Conservation (phyloP, 2,113 vertebrate species). For the Petrocephalus zakoni region DNA sequence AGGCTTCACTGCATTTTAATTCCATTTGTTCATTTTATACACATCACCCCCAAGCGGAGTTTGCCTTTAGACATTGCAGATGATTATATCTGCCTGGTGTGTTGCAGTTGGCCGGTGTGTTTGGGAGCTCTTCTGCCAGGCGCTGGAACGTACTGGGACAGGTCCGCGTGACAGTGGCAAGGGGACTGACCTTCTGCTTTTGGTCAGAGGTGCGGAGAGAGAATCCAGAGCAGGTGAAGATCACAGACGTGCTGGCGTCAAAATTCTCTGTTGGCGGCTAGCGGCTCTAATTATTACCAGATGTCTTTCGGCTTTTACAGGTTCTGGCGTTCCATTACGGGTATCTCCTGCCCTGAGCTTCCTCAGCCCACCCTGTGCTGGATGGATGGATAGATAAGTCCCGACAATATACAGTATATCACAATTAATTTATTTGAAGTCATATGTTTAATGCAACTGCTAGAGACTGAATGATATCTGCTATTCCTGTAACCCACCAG, state of each 20-base stretch:
- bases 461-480: neutral
- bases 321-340: neutral
- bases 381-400: neutral
- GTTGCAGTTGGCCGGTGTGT: neutral
- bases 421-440: neutral
- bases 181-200: neutral
- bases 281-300: neutral
- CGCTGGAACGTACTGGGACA: neutral
- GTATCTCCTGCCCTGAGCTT: neutral
- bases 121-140: neutral
- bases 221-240: neutral
- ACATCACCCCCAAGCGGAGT: neutral
- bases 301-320: neutral
- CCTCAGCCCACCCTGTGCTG: neutral
- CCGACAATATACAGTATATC: neutral
- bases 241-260: neutral
- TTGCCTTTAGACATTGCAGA: neutral
- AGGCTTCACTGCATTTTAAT: neutral
- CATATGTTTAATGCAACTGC: neutral
- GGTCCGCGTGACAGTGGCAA: neutral
- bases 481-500: neutral
- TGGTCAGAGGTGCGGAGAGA: neutral
- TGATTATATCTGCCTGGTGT: neutral
- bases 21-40: neutral
- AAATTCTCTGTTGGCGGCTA: neutral